Conservation (phyloP, 2,888 invertebrate genomes). For the Protonemura montana region DNA sequence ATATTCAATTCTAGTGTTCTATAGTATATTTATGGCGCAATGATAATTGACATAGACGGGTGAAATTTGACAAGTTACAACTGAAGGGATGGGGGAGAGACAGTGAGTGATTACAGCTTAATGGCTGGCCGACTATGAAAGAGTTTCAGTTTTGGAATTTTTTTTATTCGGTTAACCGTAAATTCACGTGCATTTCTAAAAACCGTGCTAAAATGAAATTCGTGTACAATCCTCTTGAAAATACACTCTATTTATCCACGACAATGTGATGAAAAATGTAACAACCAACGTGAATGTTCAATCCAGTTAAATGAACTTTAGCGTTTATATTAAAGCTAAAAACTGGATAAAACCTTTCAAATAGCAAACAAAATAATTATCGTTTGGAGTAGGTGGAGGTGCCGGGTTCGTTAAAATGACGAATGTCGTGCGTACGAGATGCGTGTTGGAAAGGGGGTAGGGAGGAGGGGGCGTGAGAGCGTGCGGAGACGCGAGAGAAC, state of each 20-base stretch:
- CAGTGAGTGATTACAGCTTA: slow-evolving; percentile 4
- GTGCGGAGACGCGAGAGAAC: background rate
- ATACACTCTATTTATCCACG: no score
- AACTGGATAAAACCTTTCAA: background rate
- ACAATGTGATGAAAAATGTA: no score
- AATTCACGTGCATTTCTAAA: no score
- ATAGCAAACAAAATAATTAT: background rate
- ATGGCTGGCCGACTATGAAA: background rate
- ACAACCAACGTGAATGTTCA: no score
- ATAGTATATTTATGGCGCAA: background rate
- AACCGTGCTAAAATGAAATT: no score
- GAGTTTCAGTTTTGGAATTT: background rate
- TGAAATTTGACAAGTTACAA: slow-evolving; percentile 12
- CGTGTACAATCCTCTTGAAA: no score
- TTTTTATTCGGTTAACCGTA: background rate
- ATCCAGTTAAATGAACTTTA: no score
- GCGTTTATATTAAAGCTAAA: no score
- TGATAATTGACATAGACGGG: background rate
- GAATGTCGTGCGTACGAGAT: background rate
- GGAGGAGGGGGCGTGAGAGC: background rate
- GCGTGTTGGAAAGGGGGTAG: no score
- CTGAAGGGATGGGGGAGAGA: background rate
- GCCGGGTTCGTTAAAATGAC: background rate
- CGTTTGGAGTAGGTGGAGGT: background rate
- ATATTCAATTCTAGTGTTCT: no score